Evolutionary conservation across 2,888 invertebrate genomes (phyloP), one percentile per base, ranked within the genome.

Genomic region (Volucella inanis): DNA sequence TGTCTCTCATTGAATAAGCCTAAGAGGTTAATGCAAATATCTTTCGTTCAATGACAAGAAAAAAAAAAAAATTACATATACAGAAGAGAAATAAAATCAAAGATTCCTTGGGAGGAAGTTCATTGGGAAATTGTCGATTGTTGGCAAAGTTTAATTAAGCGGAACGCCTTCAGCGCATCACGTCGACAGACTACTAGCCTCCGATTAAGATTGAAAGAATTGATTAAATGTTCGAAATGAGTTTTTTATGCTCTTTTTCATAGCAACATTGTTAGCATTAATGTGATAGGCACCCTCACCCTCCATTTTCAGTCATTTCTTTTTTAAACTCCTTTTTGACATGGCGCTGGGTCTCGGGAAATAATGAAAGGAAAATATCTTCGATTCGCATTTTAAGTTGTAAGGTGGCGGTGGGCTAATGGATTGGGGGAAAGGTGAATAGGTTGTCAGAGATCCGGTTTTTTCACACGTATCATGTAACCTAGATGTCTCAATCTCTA

Each of bases 181-280:
- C 57, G 74, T 61, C 78, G 65, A 49, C 43, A 49, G 49, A 31
- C 31, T 31, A 31, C 31, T 31, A 67, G 61, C 67, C 62, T 57
- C 43, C 74, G 79, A 84, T 84, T 84, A 79, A 84, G 79, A 84
- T 84, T 84, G 74, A 79, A 65, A 47, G 83, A 83, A 83, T 79
- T 83, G 83, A 83, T 83, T 83, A 83, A 64, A 68, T 68, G 52
- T 70, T 83, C 47, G 57, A 70, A 84, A 84, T 84, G 79, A 75
- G 74, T 62, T 67, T 79, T 54, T 68, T 82, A 84, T 52, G 83
- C 52, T 68, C 22, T 15, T 61, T 78, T 78, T 72, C 78, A 72
- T 65, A 41, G 52, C 45, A 57, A 52, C 45, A 47, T 64, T 54
- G 70, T 47, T 55, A 80, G 52, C 67, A 43, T 72, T 79, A 39